Percentiles rank a stretch among this genome's conserved stretches.
Evolutionary conservation across 1,140 invertebrate species (phyloP).

Genomic region (Daktulosphaira vitifoliae): DNA sequence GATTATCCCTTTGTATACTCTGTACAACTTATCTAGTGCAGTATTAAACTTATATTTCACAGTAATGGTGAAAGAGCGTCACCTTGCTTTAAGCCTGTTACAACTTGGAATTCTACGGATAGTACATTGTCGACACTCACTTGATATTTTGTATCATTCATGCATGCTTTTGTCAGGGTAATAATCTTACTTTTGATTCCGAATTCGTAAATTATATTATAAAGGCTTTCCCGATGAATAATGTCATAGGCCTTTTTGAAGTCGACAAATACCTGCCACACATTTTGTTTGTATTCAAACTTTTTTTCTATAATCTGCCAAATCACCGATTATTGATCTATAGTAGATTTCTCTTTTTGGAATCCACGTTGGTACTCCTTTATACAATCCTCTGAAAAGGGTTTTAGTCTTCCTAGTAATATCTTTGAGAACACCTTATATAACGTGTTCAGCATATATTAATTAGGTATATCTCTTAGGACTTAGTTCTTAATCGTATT

Average conservation of each 20-base stretch:
- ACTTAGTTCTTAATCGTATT: too few relatives aligned
- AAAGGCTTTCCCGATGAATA: conserved; percentile 1
- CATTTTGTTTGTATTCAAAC: conserved; percentile 1
- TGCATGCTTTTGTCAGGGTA: background rate
- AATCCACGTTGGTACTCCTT: conserved; percentile 31
- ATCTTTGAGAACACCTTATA: conserved; percentile 32
- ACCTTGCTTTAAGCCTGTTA: too few relatives aligned
- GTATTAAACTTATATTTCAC: too few relatives aligned
- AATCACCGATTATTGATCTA: conserved; percentile 4
- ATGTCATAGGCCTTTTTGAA: background rate
- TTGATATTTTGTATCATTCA: background rate
- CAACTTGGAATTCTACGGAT: background rate
- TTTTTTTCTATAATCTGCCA: too few relatives aligned
- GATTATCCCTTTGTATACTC: too few relatives aligned
- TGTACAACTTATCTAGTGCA: too few relatives aligned
- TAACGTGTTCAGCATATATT: conserved; percentile 12
- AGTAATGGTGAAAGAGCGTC: too few relatives aligned
- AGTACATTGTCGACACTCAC: background rate
- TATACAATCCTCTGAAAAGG: conserved; percentile 22
- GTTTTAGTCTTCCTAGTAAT: conserved; percentile 8
- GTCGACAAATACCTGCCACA: too few relatives aligned
- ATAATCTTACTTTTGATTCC: background rate
- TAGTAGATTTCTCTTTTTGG: conserved; percentile 22
- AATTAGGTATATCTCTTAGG: too few relatives aligned
- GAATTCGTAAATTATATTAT: conserved; percentile 2